Conservation (phyloP, 2,888 invertebrate species). For the Fragum whitleyi region DNA sequence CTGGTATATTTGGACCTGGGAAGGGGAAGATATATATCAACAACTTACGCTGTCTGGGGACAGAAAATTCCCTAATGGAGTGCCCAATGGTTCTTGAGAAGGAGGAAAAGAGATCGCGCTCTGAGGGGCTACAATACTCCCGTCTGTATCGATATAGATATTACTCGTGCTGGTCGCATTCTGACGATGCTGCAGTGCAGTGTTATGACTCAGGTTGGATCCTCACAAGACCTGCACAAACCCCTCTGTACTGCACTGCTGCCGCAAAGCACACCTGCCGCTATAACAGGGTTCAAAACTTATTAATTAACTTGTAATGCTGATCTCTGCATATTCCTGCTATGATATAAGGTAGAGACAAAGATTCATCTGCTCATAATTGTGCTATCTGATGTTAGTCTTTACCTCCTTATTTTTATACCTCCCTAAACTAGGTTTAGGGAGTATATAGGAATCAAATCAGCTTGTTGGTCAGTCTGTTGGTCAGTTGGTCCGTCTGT, state of each 20-base stretch:
- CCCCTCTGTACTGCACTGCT: neutral
- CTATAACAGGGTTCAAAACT: too few relatives aligned
- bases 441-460: too few relatives aligned
- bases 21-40: slow-evolving; percentile 17
- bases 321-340: too few relatives aligned
- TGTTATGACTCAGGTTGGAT: slow-evolving; percentile 69
- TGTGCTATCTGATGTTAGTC: too few relatives aligned
- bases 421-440: too few relatives aligned
- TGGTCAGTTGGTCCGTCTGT: too few relatives aligned
- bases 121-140: neutral
- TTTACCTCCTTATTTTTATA: too few relatives aligned
- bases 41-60: slow-evolving; percentile 18
- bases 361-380: too few relatives aligned
- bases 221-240: neutral
- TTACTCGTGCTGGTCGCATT: slow-evolving; percentile 58
- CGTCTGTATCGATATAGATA: slow-evolving; percentile 13
- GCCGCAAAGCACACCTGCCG: neutral
- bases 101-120: slow-evolving; percentile 13
- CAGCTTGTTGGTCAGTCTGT: too few relatives aligned
- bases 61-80: slow-evolving; percentile 63
- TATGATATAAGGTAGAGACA: too few relatives aligned
- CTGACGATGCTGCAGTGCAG: slow-evolving; percentile 69
- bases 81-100: slow-evolving; percentile 64
- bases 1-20: slow-evolving; percentile 63
- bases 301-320: too few relatives aligned